Evolutionary conservation across 2,888 invertebrate species (phyloP).

Genomic region (Acrobasis repandana): DNA sequence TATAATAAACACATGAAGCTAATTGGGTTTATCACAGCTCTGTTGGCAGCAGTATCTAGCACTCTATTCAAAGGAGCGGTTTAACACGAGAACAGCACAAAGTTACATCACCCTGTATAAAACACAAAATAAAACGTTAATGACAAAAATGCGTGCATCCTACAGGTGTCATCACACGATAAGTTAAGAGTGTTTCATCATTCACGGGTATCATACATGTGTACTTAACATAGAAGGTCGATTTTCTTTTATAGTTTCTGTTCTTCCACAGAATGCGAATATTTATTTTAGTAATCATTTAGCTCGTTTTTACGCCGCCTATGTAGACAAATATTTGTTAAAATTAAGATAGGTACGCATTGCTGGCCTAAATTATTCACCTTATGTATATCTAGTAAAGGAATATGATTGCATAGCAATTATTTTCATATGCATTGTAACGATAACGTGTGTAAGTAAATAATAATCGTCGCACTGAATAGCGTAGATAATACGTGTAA

Average conservation of each 20-base stretch:
- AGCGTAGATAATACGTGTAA: conserved; percentile 20
- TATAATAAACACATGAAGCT: conserved; percentile 5
- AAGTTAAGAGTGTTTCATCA: neutral
- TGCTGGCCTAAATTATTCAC: neutral
- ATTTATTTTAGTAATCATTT: neutral
- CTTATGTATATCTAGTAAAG: conserved; percentile 63
- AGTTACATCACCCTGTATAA: neutral
- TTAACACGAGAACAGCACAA: neutral
- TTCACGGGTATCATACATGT: neutral
- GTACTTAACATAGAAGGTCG: neutral
- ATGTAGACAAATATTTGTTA: neutral
- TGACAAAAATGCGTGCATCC: conserved; percentile 9
- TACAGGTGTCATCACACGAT: conserved; percentile 17
- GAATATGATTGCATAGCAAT: conserved; percentile 61
- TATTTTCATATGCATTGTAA: conserved; percentile 23
- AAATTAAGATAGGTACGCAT: neutral
- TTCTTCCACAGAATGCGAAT: neutral
- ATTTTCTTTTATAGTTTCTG: neutral
- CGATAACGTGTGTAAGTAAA: conserved; percentile 22
- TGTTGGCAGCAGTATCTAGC: conserved; percentile 5
- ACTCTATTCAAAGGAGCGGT: conserved; percentile 1
- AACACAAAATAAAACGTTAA: neutral
- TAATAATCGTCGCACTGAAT: conserved; percentile 13
- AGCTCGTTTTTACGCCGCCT: neutral
- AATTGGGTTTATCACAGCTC: conserved; percentile 8